Evolutionary conservation across 2,113 vertebrate species (phyloP).

Genomic region (Probosciger aterrimus): DNA sequence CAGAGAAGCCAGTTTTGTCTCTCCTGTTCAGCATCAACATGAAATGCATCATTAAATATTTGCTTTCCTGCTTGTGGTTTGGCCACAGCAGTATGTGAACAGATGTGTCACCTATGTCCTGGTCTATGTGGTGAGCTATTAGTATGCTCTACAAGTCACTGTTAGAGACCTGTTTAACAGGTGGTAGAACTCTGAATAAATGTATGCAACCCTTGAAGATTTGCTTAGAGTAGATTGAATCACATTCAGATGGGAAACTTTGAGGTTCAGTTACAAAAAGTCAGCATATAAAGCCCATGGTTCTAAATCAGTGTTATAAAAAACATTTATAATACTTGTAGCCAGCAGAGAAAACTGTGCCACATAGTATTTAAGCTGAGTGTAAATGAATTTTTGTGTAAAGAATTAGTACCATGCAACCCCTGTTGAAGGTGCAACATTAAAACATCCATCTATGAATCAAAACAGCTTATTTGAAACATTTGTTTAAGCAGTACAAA

Average conservation of each 20-base stretch:
- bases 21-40: neutral
- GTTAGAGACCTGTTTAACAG: neutral
- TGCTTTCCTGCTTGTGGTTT: neutral
- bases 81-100: neutral
- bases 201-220: neutral
- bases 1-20: neutral
- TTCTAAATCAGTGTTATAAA: neutral
- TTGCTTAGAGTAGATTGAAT: neutral
- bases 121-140: neutral
- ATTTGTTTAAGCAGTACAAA: slow-evolving; percentile 2
- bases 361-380: neutral
- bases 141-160: neutral
- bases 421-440: neutral
- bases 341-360: neutral
- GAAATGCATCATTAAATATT: neutral
- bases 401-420: neutral
- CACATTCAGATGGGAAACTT: neutral
- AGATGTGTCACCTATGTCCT: neutral
- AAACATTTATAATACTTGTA: neutral
- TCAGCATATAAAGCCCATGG: neutral
- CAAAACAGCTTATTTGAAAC: slow-evolving; percentile 10
- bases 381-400: neutral
- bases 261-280: neutral
- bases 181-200: neutral
- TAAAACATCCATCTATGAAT: neutral